phyloP scores from a whole-genome alignment of 2,888 invertebrate species.

The Pristionchus entomophagus region DNA sequence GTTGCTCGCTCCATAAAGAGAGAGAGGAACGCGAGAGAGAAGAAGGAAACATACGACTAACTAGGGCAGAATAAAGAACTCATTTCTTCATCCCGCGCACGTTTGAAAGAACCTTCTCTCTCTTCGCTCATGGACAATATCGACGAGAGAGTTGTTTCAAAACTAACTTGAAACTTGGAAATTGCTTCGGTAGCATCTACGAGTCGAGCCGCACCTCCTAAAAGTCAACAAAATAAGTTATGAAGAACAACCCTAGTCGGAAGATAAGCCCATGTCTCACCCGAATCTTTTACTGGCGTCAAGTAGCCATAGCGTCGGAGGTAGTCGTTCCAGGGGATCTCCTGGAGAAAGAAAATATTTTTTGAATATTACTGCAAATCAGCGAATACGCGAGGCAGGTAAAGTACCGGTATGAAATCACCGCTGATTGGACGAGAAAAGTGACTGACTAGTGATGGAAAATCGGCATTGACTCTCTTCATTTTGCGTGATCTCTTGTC shows the following conservation, averaged over 20 bases:
- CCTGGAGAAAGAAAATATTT: not conserved
- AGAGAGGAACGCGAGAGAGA: no score
- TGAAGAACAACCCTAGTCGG: no score
- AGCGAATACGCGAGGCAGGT: no score
- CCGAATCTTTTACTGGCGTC: not conserved
- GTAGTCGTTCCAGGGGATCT: constrained; percentile 39
- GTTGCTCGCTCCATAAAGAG: no score
- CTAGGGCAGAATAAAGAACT: not conserved
- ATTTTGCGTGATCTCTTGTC: not conserved
- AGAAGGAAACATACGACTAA: no score
- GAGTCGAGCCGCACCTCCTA: constrained; percentile 13
- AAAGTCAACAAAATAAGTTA: not conserved
- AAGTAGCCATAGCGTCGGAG: constrained; percentile 26
- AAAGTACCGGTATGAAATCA: no score
- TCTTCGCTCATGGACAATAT: no score
- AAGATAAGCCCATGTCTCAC: not conserved
- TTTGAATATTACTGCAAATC: no score
- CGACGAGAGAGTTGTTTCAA: no score
- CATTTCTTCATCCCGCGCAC: not conserved
- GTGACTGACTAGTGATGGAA: not conserved
- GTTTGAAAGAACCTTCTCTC: no score
- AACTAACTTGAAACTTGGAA: constrained; percentile 8
- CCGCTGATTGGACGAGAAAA: no score
- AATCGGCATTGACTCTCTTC: no score
- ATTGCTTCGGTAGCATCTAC: constrained; percentile 17